phyloP scores from a whole-genome alignment of 92 coral and sea anemone genomes.

The Heliopora coerulea region DNA sequence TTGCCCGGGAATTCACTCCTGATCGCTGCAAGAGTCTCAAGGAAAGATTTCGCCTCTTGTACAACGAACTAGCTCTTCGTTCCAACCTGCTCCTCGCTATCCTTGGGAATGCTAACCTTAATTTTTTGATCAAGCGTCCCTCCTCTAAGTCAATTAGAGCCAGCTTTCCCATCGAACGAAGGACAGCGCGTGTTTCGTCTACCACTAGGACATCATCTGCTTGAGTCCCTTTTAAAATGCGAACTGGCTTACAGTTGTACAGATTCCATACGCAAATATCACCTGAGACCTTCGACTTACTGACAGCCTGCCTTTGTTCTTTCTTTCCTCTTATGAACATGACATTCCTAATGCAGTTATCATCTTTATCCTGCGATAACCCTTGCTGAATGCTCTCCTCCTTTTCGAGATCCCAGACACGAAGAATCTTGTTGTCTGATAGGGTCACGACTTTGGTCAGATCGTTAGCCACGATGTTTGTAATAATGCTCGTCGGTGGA shows the following conservation, averaged over 20 bases:
- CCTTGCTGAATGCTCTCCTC: slow-evolving; percentile 76
- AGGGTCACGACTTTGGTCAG: slow-evolving; percentile 77
- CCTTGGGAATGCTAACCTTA: slow-evolving; percentile 82
- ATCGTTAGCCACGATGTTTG: slow-evolving; percentile 66
- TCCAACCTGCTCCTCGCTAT: slow-evolving; percentile 77
- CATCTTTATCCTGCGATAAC: slow-evolving; percentile 67
- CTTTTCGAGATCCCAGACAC: slow-evolving; percentile 93
- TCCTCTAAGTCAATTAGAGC: slow-evolving; percentile 93
- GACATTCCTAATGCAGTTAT: slow-evolving; percentile 30
- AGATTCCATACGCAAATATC: slow-evolving; percentile 98
- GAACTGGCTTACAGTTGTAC: slow-evolving; percentile 84
- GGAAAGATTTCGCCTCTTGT: slow-evolving; percentile 95
- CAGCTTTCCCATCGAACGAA: slow-evolving; percentile 86
- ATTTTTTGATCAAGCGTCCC: slow-evolving; percentile 82
- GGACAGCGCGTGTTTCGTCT: slow-evolving; percentile 97
- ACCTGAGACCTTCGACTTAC: slow-evolving; percentile 79
- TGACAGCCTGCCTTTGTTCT: slow-evolving; percentile 89
- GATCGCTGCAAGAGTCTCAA: slow-evolving; percentile 93
- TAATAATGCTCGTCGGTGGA: slow-evolving; percentile 85
- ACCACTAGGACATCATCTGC: slow-evolving; percentile 94
- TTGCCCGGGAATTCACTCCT: slow-evolving; percentile 67
- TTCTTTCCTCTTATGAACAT: slow-evolving; percentile 70
- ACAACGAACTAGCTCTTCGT: slow-evolving; percentile 94
- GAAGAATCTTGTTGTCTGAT: slow-evolving; percentile 83
- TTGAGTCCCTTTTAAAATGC: slow-evolving; percentile 81